Conservation (phyloP, 2,888 invertebrate genomes). For the Julus scanicus region DNA sequence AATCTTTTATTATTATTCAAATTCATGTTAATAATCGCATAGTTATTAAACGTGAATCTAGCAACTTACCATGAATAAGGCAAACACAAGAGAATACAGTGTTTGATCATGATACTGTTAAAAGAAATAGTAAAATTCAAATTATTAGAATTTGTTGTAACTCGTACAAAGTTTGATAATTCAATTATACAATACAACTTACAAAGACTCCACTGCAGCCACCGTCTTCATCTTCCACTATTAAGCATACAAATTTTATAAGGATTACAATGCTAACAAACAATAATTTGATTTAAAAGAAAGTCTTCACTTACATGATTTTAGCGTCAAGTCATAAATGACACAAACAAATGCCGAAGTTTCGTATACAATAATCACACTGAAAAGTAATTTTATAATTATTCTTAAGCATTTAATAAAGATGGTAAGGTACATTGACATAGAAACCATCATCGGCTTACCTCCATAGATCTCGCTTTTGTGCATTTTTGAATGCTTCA, state of each 20-base stretch:
- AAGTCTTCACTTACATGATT: constrained; percentile 62
- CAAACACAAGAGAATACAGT: constrained; percentile 65
- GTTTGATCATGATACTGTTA: constrained; percentile 66
- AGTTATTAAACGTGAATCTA: not conserved
- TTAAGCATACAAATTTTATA: constrained; percentile 55
- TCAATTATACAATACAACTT: constrained; percentile 60
- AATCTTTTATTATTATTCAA: too few species aligned
- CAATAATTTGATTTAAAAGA: not conserved
- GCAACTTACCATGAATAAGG: constrained; percentile 61
- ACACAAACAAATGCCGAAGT: constrained; percentile 67
- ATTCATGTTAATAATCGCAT: too few species aligned
- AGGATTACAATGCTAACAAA: not conserved
- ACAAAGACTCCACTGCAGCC: constrained; percentile 67
- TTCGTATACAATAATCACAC: constrained; percentile 69
- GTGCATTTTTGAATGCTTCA: constrained; percentile 66
- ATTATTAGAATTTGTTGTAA: constrained; percentile 41
- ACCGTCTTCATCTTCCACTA: constrained; percentile 64
- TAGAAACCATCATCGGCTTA: constrained; percentile 59
- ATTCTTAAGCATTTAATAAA: not conserved
- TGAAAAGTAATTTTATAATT: constrained; percentile 60
- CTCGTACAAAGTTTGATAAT: not conserved
- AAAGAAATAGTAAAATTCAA: not conserved
- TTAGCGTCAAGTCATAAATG: constrained; percentile 64
- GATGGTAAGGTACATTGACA: not conserved
- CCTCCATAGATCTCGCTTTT: constrained; percentile 70